These are phyloP conservation scores for Cryptoprocta ferox DNA, from an alignment of 2,797 vertebrate species.

Conservation along the genomic window DNA sequence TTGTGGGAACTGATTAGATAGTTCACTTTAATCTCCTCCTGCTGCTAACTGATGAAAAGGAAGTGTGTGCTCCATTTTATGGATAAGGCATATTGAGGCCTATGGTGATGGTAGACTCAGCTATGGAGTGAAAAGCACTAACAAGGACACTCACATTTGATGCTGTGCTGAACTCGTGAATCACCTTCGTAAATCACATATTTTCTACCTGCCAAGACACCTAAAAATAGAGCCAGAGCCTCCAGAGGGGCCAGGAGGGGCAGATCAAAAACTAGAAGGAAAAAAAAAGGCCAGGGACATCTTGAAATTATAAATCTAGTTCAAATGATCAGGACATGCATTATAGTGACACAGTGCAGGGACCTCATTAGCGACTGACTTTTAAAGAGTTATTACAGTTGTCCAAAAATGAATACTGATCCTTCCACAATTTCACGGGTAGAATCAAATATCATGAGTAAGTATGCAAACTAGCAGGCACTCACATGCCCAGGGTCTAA, in stretches of 20 bases:
- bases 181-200: not conserved
- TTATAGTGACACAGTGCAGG: not conserved
- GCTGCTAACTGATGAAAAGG: not conserved
- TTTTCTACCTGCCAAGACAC: not conserved
- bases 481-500: not conserved
- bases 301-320: slow-evolving; percentile 60
- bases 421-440: not conserved
- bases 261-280: not conserved
- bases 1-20: not conserved
- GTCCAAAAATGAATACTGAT: not conserved
- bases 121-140: not conserved
- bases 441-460: not conserved
- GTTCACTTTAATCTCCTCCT: not conserved
- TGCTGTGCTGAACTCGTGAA: not conserved
- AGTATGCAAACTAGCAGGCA: not conserved
- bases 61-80: not conserved
- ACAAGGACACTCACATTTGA: not conserved
- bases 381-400: slow-evolving; percentile 40
- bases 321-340: slow-evolving; percentile 68
- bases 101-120: not conserved
- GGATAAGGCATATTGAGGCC: not conserved
- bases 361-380: slow-evolving; percentile 58
- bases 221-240: slow-evolving; percentile 59
- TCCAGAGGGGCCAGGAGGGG: not conserved
- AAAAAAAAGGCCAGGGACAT: not conserved